Evolutionary conservation across 2,797 vertebrate species (phyloP).

Genomic region (Pempheris klunzingeri): DNA sequence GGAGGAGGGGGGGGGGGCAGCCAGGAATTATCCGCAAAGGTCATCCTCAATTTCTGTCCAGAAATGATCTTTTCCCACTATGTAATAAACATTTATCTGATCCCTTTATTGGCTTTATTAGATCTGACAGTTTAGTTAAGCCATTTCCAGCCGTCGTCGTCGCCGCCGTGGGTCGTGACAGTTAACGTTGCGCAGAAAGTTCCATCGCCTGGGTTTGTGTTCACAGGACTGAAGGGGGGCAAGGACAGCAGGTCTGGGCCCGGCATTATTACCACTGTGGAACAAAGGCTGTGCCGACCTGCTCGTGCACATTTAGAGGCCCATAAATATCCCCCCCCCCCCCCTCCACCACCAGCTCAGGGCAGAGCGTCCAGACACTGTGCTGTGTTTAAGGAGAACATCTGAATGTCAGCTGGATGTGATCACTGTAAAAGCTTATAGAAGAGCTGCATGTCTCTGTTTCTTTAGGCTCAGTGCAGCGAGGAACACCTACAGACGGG

Average conservation of each 20-base stretch:
- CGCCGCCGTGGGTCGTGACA: slow-evolving; percentile 91
- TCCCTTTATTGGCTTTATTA: slow-evolving; percentile 99
- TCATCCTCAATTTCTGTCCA: slow-evolving; percentile 99
- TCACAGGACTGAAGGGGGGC: slow-evolving; percentile 67
- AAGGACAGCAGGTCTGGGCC: slow-evolving; percentile 73
- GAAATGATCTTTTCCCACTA: slow-evolving; percentile 98
- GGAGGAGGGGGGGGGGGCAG: slow-evolving; percentile 70
- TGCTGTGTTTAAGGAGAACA: slow-evolving; percentile 34
- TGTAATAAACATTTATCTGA: slow-evolving; percentile 99
- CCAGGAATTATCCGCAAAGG: slow-evolving; percentile 97
- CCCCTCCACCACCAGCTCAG: too few species aligned
- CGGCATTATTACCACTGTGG: slow-evolving; percentile 71
- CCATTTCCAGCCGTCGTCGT: slow-evolving; percentile 94
- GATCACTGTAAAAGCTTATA: slow-evolving; percentile 11
- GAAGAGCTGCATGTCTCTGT: too few species aligned
- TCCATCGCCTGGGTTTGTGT: slow-evolving; percentile 90
- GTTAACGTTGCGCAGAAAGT: slow-evolving; percentile 96
- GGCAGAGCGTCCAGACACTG: slow-evolving; percentile 43
- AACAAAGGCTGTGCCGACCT: slow-evolving; percentile 69
- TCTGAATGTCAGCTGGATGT: slow-evolving; percentile 43
- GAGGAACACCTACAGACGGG: too few species aligned
- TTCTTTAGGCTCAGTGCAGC: too few species aligned
- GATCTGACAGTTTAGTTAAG: slow-evolving; percentile 99
- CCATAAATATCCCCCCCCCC: slow-evolving; percentile 74
- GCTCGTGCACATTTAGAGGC: slow-evolving; percentile 72